Evolutionary conservation across 2,113 vertebrate species (phyloP).

Genomic region (Hemichromis elongatus): DNA sequence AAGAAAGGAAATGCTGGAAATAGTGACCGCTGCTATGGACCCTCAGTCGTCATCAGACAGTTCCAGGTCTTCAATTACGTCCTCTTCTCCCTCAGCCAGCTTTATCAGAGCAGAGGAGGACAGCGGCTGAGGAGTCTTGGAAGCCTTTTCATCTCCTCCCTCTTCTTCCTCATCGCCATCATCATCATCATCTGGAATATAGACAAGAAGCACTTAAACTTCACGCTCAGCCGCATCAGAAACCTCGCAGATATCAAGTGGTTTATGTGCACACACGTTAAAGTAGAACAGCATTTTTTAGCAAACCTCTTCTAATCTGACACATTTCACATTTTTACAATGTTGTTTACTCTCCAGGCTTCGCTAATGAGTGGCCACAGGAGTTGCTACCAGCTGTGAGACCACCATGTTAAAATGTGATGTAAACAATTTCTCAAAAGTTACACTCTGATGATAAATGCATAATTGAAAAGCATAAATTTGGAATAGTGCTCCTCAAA

Average conservation of each 20-base stretch:
- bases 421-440: neutral
- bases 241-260: neutral
- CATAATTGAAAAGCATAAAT: neutral
- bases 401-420: neutral
- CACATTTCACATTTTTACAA: neutral
- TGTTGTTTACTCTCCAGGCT: neutral
- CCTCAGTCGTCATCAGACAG: constrained; percentile 84
- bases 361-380: neutral
- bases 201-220: neutral
- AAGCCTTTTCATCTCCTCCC: constrained; percentile 22
- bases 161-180: constrained; percentile 15
- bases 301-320: neutral
- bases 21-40: neutral
- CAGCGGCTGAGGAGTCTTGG: constrained; percentile 64
- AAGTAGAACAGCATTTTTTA: neutral
- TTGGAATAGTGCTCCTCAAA: neutral
- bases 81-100: constrained; percentile 82
- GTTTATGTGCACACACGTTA: neutral
- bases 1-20: neutral
- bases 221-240: neutral
- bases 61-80: constrained; percentile 85
- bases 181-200: constrained; percentile 42
- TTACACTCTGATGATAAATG: fast-evolving
- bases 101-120: constrained; percentile 73
- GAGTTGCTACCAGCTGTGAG: neutral